phyloP scores from a whole-genome alignment of 2,797 vertebrate species.

The Mus minutoides region DNA sequence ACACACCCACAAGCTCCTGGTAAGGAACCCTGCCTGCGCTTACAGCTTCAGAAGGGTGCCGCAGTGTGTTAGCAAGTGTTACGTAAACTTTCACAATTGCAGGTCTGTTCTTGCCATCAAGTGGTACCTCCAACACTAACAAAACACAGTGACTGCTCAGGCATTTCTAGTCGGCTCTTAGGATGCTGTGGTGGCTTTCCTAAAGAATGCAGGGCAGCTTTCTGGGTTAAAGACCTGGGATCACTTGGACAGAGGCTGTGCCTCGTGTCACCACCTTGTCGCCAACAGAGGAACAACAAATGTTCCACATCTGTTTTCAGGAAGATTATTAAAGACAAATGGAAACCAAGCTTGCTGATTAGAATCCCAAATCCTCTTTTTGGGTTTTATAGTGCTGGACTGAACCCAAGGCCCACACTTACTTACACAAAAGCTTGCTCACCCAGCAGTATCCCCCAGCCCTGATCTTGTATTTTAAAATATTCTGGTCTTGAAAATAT shows the following conservation, averaged over 20 bases:
- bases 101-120: slow-evolving; percentile 27
- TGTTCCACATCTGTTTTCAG: background rate
- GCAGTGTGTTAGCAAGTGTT: background rate
- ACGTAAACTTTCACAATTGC: background rate
- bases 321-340: background rate
- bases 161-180: background rate
- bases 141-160: background rate
- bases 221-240: background rate
- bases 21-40: background rate
- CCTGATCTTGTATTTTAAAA: background rate
- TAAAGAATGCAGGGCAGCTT: background rate
- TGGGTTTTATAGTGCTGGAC: background rate
- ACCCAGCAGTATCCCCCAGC: background rate
- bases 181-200: background rate
- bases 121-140: slow-evolving; percentile 3
- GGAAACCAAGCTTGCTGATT: slow-evolving; percentile 24
- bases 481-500: slow-evolving; percentile 29
- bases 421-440: background rate
- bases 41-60: background rate
- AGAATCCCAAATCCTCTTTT: background rate
- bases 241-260: background rate
- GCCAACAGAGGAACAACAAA: background rate
- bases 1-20: background rate
- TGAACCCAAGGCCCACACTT: background rate
- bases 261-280: background rate